Evolutionary conservation across 1,140 invertebrate genomes (phyloP).

Genomic region (Aphidius gifuensis): DNA sequence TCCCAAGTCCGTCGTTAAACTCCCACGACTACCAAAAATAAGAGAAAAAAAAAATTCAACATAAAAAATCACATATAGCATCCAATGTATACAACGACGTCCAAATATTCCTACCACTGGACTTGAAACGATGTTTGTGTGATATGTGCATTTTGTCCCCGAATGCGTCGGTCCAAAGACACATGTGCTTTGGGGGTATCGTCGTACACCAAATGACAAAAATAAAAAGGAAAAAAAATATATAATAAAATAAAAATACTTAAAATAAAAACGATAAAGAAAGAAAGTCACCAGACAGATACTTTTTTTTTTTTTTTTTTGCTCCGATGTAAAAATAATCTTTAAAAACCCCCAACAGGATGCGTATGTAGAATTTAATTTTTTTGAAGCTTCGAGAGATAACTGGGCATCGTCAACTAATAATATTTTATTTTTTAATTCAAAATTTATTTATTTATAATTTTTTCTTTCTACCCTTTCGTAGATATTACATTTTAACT

Average conservation of each 20-base stretch:
- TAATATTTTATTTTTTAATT: conserved; percentile 39
- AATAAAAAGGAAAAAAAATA: neutral
- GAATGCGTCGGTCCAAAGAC: conserved; percentile 26
- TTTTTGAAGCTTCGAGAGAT: conserved; percentile 10
- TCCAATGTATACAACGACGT: neutral
- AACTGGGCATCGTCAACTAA: conserved; percentile 47
- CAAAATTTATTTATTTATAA: neutral
- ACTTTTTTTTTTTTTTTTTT: conserved; percentile 53
- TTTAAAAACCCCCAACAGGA: conserved; percentile 56
- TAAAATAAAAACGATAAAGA: neutral
- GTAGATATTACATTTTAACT: conserved; percentile 25
- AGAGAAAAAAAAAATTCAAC: conserved; percentile 7
- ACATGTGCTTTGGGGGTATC: conserved; percentile 30
- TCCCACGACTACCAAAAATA: conserved; percentile 25
- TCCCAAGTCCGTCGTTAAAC: conserved; percentile 23
- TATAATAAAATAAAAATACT: neutral
- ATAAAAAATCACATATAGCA: conserved; percentile 15
- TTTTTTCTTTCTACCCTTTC: neutral
- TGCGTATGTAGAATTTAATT: conserved; percentile 30
- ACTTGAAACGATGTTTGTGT: conserved; percentile 8
- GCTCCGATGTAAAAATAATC: conserved; percentile 56
- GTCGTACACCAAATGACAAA: neutral
- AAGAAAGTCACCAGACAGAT: conserved; percentile 51
- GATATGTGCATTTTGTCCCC: neutral
- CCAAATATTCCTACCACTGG: conserved; percentile 16